Evolutionary conservation across 2,888 invertebrate genomes (phyloP), one percentile per base, ranked within the genome.

Genomic region (Eubasilissa splendida): DNA sequence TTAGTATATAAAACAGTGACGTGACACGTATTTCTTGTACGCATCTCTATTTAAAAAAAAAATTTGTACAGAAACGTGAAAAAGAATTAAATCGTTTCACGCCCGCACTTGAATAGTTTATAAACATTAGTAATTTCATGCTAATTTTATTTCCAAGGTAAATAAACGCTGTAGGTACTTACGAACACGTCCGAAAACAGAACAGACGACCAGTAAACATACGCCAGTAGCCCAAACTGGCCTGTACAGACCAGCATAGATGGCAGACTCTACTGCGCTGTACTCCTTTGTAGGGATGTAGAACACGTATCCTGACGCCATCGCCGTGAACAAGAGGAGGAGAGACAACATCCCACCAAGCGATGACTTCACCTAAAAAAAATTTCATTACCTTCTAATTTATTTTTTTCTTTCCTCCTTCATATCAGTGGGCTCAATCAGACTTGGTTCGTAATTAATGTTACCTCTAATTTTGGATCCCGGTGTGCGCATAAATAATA

Each of bases 211-310:
- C 1, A 93, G 83, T 1, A 91, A 84, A 0, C 89, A 87, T 0
- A 91, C 87, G 0, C 92, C 91, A 4, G 87, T 82, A 0, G 92
- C 90, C 92, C 92, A 93, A 0, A 89, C 86, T 0, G 91, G 90
- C 54, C 93, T 86, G 85, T 92, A 91, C 1, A 92, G 85, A 0
- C 91, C 89, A 0, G 92, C 92, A 85, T 93, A 93, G 5, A 91
- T 79, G 0, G 91, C 91, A 56, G 91, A 89, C 83, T 91, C 92
- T n/a, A 91, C 76, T 0, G 88, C 88, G 79, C 89, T 87, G 86
- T 92, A 92, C 76, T 86, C 85, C n/a, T 91, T 88, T 65, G 87
- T 85, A 0, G 88, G 88, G 86, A 91, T 88, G 68, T 92, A 88
- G 85, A 91, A 92, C 0, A 90, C 86, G 3, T 89, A 88, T 0